Evolutionary conservation across 2,888 invertebrate genomes (phyloP), one percentile per base, ranked within the genome.

Genomic region (Pomacea canaliculata): DNA sequence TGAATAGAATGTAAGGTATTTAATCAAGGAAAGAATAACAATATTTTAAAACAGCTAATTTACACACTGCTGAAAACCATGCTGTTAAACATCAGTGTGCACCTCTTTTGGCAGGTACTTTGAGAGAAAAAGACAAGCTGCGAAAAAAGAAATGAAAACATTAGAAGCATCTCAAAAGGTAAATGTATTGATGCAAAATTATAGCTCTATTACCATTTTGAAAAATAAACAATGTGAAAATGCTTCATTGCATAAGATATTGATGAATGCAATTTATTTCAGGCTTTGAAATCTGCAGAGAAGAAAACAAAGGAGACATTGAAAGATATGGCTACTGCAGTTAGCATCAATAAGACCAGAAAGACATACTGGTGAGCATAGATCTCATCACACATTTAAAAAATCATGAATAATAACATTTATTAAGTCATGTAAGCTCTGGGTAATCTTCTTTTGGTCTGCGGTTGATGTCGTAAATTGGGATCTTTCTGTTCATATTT

Each of bases 131-230:
- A 94, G 96, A 73, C 93, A 93, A 78, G 98, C 98, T 0, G 96
- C 97, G 0, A 95, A 95, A 84, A 99, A 99, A 88, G 96, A 98
- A 89, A 95, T 97, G 90, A 98, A 98, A 90, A 99, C 99, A 0
- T 92, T 98, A 13, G 97, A 98, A 87, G 97, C 99, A 7, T 90
- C 90, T 12, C 79, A 83, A 49, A 91, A 90, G 85, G 90, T 89
- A 72, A 73, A 73, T 78, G 46, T 27, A 60, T 60, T n/a, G 37
- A 37, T 37, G 37, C 37, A 37, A 37, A 37, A 37, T 37, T 37
- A 5, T 37, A 37, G 1, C 37, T 37, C 37, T 37, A 37, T 37
- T 37, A 37, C 37, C 37, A 5, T 5, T 37, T 37, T 37, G 37
- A 37, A 37, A 5, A 37, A 37, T 37, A 1, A 37, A 37, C 37